These are phyloP conservation scores for Xanthorhoe designata DNA, from an alignment of 2,888 invertebrate genomes.

Conservation along the genomic window DNA sequence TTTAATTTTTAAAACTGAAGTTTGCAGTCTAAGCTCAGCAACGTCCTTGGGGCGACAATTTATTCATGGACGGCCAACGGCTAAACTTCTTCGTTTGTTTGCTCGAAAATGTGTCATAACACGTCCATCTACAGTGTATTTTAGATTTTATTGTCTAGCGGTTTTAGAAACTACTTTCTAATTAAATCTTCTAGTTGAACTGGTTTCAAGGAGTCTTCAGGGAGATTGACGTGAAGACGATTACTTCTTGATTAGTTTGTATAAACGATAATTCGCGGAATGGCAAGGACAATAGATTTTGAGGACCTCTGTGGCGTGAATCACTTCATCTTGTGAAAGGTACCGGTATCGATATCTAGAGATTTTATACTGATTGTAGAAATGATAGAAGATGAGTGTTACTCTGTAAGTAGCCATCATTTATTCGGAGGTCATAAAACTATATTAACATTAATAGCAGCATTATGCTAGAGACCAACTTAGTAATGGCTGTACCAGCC, in stretches of 20 bases:
- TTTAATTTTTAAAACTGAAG: slow-evolving; percentile 33
- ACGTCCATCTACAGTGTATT: slow-evolving; percentile 15
- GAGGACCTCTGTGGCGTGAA: not conserved
- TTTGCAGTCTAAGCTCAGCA: slow-evolving; percentile 37
- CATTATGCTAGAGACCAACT: not conserved
- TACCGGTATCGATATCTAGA: not conserved
- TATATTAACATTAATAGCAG: not conserved
- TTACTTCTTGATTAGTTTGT: slow-evolving; percentile 20
- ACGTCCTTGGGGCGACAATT: slow-evolving; percentile 39
- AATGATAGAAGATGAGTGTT: no score
- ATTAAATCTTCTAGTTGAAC: slow-evolving; percentile 32
- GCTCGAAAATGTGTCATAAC: slow-evolving; percentile 19
- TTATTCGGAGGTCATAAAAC: not conserved
- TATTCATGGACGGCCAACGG: slow-evolving; percentile 30
- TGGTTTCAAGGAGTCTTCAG: slow-evolving; percentile 28
- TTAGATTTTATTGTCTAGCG: not conserved
- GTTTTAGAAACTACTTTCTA: slow-evolving; percentile 23
- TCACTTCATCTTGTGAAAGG: not conserved
- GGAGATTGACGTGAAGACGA: slow-evolving; percentile 19
- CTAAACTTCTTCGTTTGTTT: slow-evolving; percentile 9
- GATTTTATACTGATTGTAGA: not conserved
- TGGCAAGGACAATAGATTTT: slow-evolving; percentile 6
- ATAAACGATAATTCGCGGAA: slow-evolving; percentile 4
- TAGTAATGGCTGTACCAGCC: slow-evolving; percentile 10
- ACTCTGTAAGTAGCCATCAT: not conserved